Base-by-base conservation (phyloP, 2,797 vertebrate species). In the Lacerta bilineata region DNA sequence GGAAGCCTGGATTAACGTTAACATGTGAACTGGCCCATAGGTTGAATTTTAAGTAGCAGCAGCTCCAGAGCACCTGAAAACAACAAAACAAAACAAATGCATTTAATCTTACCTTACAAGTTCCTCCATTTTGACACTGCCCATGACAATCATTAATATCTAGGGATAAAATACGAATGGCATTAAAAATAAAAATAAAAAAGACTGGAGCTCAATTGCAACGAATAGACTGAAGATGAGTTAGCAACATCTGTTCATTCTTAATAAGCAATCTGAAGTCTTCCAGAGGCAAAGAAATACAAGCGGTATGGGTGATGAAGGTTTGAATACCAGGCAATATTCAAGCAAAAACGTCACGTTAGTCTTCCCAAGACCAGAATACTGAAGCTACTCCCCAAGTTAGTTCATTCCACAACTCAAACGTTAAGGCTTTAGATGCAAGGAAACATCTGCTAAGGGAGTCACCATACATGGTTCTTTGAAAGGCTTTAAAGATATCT, bases 41-140 rank as follows among this genome's bases (percentile, higher is more conserved):
- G 17, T 61, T 18, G 59, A 61, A 61, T 61, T 79, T 79, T 50
- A 15, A n/a, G 17, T 1, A 8, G 50, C 8, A 17, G 50, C n/a
- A 17, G 55, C 17, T 61, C 61, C 79, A 61, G 3, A 64, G 55
- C 33, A 11, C 50, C 33, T 55, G 5, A 64, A 64, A 64, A 23
- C 17, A 23, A 18, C 2, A 74, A 75, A 75, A 5, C 27, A 15
- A 68, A 39, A 2, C 72, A 72, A 43, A 74, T 4, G 13, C 25
- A 50, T 10, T 83, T 23, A 76, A 29, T 80, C 95, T 97, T 93
- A 99, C 98, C 98, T 98, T 98, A 94, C 99, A 99, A 78, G 97
- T 98, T 3, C 97, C 98, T 82, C 98, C 98, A 1, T 99, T 98
- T 93, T 98, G 98, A 95, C 99, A 99, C 94, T 98, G 98, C 25